Base-by-base conservation (phyloP, 2,113 vertebrate genomes). In the Misgurnus mizolepis region DNA sequence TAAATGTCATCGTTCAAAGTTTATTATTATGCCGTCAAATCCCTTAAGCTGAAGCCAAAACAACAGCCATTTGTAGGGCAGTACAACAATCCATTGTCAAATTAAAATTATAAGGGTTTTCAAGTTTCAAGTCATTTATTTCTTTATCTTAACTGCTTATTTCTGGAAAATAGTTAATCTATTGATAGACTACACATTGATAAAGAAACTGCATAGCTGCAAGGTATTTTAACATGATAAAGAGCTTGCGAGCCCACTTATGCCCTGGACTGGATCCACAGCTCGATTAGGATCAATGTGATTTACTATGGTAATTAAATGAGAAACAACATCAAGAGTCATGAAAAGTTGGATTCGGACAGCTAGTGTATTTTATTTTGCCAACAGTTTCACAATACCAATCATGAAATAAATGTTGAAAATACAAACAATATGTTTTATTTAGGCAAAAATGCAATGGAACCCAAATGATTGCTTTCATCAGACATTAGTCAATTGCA, bases 1-100 rank as follows among this genome's bases (percentile, higher is more conserved):
- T 39, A 43, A 34, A 60, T 58, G 58, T 60, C 70, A 60, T 43
- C 70, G 41, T 3, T 71, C 9, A 56, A 55, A 55, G 49, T 71
- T 71, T 40, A 6, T 71, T 1, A 11, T 72, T 18, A 9, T 18
- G 39, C 6, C 14, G 58, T 22, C 39, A 22, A 11, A 11, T 73
- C 70, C 70, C 53, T 45, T 7, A 14, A 15, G 53, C 17, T 7
- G 3, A 58, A 40, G 55, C 22, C 41, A 73, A 40, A 41, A 15
- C 12, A 6, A 22, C 43, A 27, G 67, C 17, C 50, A 56, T n/a
- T 43, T 60, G 39, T 43, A 58, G 10, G 58, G 53, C 34, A 70
- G 27, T 55, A 5, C 27, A 70, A 39, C 67, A 17, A 10, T 27
- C 1, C 22, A 5, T 47, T 68, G 14, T 6, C 6, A 4, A 9